Evolutionary conservation across 2,113 vertebrate species (phyloP), one percentile per base, ranked within the genome.

Genomic region (Cyanocitta stelleri): DNA sequence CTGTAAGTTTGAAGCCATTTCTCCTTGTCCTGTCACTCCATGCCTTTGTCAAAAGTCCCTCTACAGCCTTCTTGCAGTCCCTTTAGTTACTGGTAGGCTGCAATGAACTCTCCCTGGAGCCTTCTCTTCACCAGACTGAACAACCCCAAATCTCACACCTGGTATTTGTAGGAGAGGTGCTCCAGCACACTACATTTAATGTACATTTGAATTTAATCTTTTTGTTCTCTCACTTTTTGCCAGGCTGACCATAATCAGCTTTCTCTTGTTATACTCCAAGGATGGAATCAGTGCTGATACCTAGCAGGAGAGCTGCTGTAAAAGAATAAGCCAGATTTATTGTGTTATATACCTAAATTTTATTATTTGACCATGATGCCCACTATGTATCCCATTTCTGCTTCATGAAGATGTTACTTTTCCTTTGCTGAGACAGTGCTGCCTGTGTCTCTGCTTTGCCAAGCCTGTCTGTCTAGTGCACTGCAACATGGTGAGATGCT

Each of bases 401-500:
- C 29, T n/a, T 39, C 49, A 46, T 43, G 54, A 32, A 68, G 48
- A 62, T 0, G 0, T 44, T n/a, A 21, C 35, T 33, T 66, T 24
- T 41, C 39, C 23, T 49, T 87, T 10, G 7, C 41, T 62, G 69
- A 62, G 83, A 29, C 18, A 10, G 15, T 27, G 26, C 30, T 2
- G 2, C 20, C 37, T n/a, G 37, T 3, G 3, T 6, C 22, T 1
- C 6, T n/a, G 20, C 67, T 54, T 23, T 43, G 61, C 52, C 3
- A 11, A 61, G 59, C 30, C 2, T 0, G 0, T 54, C 39, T 11
- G 7, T 43, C 18, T 1, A 3, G 48, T 41, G 54, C 29, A 29
- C 48, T 7, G 41, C 2, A 51, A 7, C 1, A 5, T 1, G 9
- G 41, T 33, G 41, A 56, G 41, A 14, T 33, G n/a, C 7, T 1